Evolutionary conservation across 2,797 vertebrate species (phyloP).

Genomic region (Aulostomus chinensis): DNA sequence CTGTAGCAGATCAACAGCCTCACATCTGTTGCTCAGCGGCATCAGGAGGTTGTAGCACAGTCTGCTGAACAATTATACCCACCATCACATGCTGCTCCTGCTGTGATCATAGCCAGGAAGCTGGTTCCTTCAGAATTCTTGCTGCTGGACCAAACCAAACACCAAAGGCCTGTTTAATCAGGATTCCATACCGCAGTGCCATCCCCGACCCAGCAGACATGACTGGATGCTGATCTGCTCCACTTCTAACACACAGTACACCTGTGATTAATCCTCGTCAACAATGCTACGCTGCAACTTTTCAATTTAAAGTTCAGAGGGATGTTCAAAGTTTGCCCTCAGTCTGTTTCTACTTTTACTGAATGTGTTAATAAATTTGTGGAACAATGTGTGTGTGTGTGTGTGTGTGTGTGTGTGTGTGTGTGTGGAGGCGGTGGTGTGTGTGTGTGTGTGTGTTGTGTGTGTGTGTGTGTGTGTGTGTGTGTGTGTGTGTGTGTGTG

Average conservation of each 20-base stretch:
- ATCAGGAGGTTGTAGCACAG: conserved; percentile 53
- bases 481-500: too few species aligned
- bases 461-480: too few species aligned
- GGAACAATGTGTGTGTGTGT: conserved; percentile 75
- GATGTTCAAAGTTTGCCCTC: conserved; percentile 5
- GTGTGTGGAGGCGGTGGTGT: too few species aligned
- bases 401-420: too few species aligned
- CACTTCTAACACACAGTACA: conserved; percentile 25
- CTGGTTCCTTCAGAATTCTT: conserved; percentile 15
- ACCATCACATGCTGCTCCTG: conserved; percentile 63
- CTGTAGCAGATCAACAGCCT: conserved; percentile 17
- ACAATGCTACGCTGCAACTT: background rate
- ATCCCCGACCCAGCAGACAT: conserved; percentile 16
- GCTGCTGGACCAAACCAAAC: conserved; percentile 11
- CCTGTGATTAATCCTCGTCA: conserved; percentile 1
- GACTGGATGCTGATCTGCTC: conserved; percentile 30
- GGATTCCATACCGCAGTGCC: background rate
- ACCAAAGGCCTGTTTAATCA: conserved; percentile 16
- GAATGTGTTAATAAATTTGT: conserved; percentile 39
- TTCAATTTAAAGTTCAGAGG: background rate
- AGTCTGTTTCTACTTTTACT: too few species aligned
- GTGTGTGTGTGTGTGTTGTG: too few species aligned
- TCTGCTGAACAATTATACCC: conserved; percentile 68
- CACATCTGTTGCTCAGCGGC: conserved; percentile 20
- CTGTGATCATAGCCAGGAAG: conserved; percentile 34